These are phyloP conservation scores for Polypterus bichir DNA, from an alignment of 2,113 vertebrate species.

Conservation along the genomic window DNA sequence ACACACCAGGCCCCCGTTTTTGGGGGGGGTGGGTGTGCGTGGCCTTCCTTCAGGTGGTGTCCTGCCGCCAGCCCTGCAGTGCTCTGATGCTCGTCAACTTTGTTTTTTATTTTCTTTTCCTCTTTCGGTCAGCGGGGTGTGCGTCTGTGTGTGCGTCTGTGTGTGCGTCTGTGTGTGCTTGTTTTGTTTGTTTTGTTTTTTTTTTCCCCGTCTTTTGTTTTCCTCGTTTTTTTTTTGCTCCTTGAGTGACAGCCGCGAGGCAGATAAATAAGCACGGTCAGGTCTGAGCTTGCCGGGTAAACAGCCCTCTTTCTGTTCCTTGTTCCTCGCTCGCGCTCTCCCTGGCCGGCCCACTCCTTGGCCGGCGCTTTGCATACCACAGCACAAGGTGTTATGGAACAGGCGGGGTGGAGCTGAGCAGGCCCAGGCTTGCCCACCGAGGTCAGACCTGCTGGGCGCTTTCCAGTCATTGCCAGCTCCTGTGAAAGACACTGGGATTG, in stretches of 20 bases:
- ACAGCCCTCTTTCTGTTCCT: conserved; percentile 11
- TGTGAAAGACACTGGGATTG: background rate
- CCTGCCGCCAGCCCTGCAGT: background rate
- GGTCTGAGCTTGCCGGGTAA: conserved; percentile 25
- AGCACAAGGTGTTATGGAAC: conserved; percentile 9
- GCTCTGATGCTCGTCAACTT: background rate
- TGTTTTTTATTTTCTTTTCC: background rate
- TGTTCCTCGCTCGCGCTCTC: conserved; percentile 2
- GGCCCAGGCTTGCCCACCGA: conserved; percentile 7
- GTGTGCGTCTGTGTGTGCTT: background rate
- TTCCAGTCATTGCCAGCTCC: background rate
- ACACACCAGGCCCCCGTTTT: too few relatives aligned
- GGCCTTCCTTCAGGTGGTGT: background rate
- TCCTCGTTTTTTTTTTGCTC: conserved; percentile 13
- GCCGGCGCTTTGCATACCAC: conserved; percentile 4
- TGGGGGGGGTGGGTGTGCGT: too few relatives aligned
- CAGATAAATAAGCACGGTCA: conserved; percentile 21
- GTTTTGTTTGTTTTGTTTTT: conserved; percentile 9
- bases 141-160: background rate
- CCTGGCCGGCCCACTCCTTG: conserved; percentile 2
- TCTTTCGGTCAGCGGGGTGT: background rate
- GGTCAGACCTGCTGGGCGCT: background rate
- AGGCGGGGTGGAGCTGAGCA: conserved; percentile 12
- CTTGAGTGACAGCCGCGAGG: conserved; percentile 13
- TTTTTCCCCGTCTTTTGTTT: background rate